These are phyloP conservation scores for Anomalospiza imberbis DNA, from an alignment of 2,797 vertebrate species.

Conservation along the genomic window DNA sequence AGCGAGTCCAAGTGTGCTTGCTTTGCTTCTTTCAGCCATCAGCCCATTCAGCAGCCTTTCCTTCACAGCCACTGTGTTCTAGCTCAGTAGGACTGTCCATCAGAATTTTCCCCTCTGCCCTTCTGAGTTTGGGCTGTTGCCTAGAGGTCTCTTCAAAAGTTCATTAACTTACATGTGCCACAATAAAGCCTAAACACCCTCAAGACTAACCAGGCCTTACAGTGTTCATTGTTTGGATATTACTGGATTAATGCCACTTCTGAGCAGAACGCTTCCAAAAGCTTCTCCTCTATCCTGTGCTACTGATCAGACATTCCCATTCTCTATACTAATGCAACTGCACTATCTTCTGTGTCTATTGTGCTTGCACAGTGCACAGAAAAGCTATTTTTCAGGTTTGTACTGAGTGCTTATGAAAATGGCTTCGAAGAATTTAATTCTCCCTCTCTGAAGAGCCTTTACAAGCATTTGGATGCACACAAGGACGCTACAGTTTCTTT, in stretches of 20 bases:
- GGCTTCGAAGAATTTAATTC: neutral
- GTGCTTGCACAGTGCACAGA: neutral
- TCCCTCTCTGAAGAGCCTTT: neutral
- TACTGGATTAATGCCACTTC: neutral
- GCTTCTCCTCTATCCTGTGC: neutral
- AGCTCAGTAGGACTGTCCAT: constrained; percentile 45
- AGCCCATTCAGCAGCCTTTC: constrained; percentile 33
- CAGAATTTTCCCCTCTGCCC: constrained; percentile 53
- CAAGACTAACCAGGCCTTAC: neutral
- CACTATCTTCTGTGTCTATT: neutral
- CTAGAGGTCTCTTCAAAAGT: constrained; percentile 28
- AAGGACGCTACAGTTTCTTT: neutral
- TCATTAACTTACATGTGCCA: neutral
- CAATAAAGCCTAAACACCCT: neutral
- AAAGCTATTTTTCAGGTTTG: neutral
- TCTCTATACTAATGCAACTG: neutral
- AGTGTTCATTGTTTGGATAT: neutral
- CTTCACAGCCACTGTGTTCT: neutral
- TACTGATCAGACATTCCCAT: neutral
- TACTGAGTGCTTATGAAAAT: neutral
- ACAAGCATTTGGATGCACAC: neutral
- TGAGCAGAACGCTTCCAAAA: neutral
- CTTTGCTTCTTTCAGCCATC: constrained; percentile 43
- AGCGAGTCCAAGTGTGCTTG: neutral
- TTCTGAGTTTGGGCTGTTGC: constrained; percentile 33